Evolutionary conservation across 2,113 vertebrate genomes (phyloP).

Genomic region (Zosterops pallidus): DNA sequence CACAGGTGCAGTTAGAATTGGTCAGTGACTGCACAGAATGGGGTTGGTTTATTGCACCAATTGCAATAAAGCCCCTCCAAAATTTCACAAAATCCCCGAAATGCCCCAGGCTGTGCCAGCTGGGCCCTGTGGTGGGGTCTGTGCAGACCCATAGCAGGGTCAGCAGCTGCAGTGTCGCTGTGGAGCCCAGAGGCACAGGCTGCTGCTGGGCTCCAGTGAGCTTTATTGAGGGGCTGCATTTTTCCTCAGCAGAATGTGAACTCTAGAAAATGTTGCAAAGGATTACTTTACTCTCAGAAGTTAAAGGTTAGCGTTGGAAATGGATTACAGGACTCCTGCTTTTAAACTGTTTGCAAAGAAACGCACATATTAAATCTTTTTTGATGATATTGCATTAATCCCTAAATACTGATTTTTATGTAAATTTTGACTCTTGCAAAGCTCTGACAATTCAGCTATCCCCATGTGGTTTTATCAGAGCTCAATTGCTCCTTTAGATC

Average conservation of each 20-base stretch:
- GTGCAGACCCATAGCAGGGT: fast-evolving
- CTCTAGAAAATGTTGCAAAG: slow-evolving; percentile 47
- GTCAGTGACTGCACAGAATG: not conserved
- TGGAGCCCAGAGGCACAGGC: not conserved
- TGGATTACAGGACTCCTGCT: slow-evolving; percentile 23
- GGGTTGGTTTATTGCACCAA: not conserved
- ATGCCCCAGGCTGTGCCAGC: not conserved
- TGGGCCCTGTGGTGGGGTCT: fast-evolving
- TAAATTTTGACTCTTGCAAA: slow-evolving; percentile 64
- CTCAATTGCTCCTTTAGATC: slow-evolving; percentile 53
- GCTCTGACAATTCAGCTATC: slow-evolving; percentile 43
- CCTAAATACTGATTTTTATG: slow-evolving; percentile 62
- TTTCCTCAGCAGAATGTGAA: slow-evolving; percentile 8
- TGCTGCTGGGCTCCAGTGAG: not conserved
- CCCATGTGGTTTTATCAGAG: slow-evolving; percentile 43
- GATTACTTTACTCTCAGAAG: slow-evolving; percentile 52
- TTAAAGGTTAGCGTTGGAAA: slow-evolving; percentile 63
- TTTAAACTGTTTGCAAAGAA: slow-evolving; percentile 66
- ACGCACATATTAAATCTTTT: slow-evolving; percentile 57
- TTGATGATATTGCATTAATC: slow-evolving; percentile 65
- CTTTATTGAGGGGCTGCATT: not conserved
- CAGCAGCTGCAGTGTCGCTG: fast-evolving
- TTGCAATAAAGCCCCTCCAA: not conserved
- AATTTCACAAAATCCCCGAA: not conserved
- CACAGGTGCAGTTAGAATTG: not conserved